Percentiles rank a stretch among this genome's conserved stretches.
Evolutionary conservation across 2,797 vertebrate species (phyloP).

Genomic region (Meda fulgida): DNA sequence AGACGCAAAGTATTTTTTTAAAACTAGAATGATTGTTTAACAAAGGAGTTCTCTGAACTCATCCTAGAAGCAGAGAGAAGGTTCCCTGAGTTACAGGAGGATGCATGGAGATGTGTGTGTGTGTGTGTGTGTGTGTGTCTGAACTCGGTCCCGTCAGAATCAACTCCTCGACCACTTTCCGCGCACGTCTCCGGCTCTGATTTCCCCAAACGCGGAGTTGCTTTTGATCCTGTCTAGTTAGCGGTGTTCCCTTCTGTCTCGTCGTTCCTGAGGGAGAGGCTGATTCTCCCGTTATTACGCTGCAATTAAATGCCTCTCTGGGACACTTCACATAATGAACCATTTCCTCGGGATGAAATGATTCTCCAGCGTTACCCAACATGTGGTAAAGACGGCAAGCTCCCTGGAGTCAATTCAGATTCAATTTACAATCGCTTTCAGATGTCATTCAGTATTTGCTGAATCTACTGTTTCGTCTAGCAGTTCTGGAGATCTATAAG

Average conservation of each 20-base stretch:
- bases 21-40: background rate
- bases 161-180: background rate
- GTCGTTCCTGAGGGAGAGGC: background rate
- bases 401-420: conserved; percentile 32
- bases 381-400: background rate
- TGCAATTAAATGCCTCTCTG: conserved; percentile 41
- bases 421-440: background rate
- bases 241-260: conserved; percentile 6
- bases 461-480: background rate
- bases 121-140: no score
- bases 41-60: background rate
- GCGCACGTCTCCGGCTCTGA: background rate
- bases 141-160: background rate
- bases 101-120: no score
- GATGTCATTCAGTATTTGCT: background rate
- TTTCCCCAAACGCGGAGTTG: background rate
- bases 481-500: background rate
- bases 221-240: background rate
- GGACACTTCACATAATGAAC: conserved; percentile 48
- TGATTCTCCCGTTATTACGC: conserved; percentile 41
- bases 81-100: background rate
- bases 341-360: conserved; percentile 22
- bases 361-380: no score
- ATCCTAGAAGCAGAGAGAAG: background rate
- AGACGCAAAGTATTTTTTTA: background rate